Evolutionary conservation across 2,888 invertebrate species (phyloP).

Genomic region (Proisotoma minuta): DNA sequence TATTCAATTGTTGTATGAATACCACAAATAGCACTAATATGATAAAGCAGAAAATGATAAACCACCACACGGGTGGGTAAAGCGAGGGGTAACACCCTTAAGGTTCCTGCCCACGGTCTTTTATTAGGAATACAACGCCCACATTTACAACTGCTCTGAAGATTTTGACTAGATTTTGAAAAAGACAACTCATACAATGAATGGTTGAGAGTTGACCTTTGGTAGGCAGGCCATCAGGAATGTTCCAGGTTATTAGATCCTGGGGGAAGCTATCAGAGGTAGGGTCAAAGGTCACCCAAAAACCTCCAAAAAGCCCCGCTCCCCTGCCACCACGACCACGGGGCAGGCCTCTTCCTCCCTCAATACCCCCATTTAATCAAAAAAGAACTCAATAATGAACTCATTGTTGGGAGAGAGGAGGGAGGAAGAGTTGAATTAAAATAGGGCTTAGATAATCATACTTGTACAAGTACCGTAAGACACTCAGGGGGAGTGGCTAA

Average conservation of each 20-base stretch:
- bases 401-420: neutral
- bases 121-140: slow-evolving; percentile 24
- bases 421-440: slow-evolving; percentile 5
- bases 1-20: too few species aligned
- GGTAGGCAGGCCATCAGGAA: slow-evolving; percentile 43
- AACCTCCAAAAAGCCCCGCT: slow-evolving; percentile 40
- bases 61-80: slow-evolving; percentile 46
- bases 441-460: slow-evolving; percentile 6
- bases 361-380: neutral
- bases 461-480: neutral
- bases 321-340: slow-evolving; percentile 43
- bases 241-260: slow-evolving; percentile 43
- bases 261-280: slow-evolving; percentile 43
- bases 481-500: neutral
- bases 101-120: slow-evolving; percentile 40
- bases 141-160: too few species aligned
- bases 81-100: slow-evolving; percentile 46
- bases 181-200: slow-evolving; percentile 21
- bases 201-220: slow-evolving; percentile 45
- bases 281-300: slow-evolving; percentile 43
- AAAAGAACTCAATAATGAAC: neutral
- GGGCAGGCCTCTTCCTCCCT: slow-evolving; percentile 36
- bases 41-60: too few species aligned
- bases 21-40: too few species aligned
- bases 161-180: slow-evolving; percentile 4